phyloP scores from a whole-genome alignment of 2,888 invertebrate genomes.

The Spilosoma lubricipeda region DNA sequence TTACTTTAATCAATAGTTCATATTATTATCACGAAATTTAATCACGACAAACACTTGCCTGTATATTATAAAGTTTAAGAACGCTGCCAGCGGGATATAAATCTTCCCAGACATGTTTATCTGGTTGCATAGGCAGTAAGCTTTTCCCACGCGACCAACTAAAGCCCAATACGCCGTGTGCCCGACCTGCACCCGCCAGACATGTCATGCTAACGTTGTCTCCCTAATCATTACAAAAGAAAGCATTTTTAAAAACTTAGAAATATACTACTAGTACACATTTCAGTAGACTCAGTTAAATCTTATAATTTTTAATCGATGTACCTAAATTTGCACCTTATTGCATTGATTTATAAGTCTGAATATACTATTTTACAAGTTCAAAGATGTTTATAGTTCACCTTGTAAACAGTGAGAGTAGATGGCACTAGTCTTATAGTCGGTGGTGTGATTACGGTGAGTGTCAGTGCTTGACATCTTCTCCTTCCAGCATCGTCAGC shows the following conservation, averaged over 20 bases:
- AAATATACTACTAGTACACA: not conserved
- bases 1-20: not conserved
- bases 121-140: constrained; percentile 90
- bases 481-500: constrained; percentile 90
- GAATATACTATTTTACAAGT: too few species aligned
- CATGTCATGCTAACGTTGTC: constrained; percentile 90
- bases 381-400: too few species aligned
- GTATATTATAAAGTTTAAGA: constrained; percentile 91
- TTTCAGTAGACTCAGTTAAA: not conserved
- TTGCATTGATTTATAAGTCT: not conserved
- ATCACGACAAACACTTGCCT: constrained; percentile 85
- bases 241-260: not conserved
- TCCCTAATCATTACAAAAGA: constrained; percentile 64
- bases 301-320: not conserved
- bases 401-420: constrained; percentile 90
- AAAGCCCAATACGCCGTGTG: constrained; percentile 90
- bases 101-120: constrained; percentile 94
- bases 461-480: constrained; percentile 88
- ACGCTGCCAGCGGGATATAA: constrained; percentile 94
- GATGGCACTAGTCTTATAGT: constrained; percentile 89
- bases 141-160: constrained; percentile 94
- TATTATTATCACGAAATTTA: not conserved
- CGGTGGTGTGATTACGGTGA: constrained; percentile 88
- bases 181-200: constrained; percentile 88
- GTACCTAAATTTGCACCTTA: not conserved